Evolutionary conservation across 92 coral and sea anemone species (phyloP).

Genomic region (Meandrina meandrites): DNA sequence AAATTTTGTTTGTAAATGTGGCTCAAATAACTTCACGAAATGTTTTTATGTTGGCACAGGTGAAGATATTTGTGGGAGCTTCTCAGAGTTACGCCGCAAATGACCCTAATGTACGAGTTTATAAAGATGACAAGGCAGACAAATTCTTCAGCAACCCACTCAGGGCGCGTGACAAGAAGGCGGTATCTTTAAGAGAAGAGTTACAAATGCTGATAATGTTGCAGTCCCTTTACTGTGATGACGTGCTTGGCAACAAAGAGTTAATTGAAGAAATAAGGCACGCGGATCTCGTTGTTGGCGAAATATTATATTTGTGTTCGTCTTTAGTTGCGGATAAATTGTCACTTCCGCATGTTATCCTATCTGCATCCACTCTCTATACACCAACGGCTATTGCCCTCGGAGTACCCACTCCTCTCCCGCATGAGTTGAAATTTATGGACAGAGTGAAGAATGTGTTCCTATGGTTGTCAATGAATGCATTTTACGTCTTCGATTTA

Average conservation of each 20-base stretch:
- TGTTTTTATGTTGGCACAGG: neutral
- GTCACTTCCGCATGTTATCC: slow-evolving; percentile 26
- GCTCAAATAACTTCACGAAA: neutral
- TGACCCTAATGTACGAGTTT: neutral
- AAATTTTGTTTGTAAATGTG: too few species aligned
- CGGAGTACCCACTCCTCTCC: slow-evolving; percentile 26
- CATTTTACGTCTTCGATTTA: neutral
- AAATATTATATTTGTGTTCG: slow-evolving; percentile 27
- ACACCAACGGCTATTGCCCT: neutral
- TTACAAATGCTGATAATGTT: neutral
- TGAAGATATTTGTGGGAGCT: slow-evolving; percentile 5
- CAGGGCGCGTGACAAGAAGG: neutral
- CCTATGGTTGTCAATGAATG: neutral
- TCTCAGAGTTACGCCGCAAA: slow-evolving; percentile 1
- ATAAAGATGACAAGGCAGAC: neutral
- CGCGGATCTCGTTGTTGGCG: slow-evolving; percentile 42
- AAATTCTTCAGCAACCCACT: neutral
- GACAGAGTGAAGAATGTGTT: slow-evolving; percentile 27
- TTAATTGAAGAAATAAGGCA: slow-evolving; percentile 18
- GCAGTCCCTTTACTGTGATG: slow-evolving; percentile 3
- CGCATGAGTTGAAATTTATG: slow-evolving; percentile 22
- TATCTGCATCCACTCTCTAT: neutral
- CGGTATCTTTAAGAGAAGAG: neutral
- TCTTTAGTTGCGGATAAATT: slow-evolving; percentile 38
- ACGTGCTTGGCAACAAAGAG: neutral